Evolutionary conservation across 2,888 invertebrate genomes (phyloP), one percentile per base, ranked within the genome.

Genomic region (Hirtodrosophila histrioides): DNA sequence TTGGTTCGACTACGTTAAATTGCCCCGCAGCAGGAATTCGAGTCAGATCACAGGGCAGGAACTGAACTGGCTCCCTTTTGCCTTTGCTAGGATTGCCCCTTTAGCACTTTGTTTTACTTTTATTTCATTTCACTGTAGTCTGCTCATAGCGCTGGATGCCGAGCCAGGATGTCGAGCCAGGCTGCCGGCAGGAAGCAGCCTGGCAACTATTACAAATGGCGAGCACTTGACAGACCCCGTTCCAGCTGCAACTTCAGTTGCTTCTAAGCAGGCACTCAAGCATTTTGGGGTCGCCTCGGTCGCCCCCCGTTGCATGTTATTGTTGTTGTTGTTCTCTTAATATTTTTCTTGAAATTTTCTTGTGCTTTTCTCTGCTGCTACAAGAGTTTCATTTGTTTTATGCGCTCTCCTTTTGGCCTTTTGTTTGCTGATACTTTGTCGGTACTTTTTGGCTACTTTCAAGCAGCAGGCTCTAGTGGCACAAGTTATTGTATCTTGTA

Each of bases 401-500:
- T 86, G 74, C 83, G 78, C 80, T 87, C 75, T 76, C 62, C 75
- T 78, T 86, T 87, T 82, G 83, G 87, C 77, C 77, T 71, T 64
- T 74, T 88, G 88, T 88, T 88, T 88, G 88, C 86, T 75, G 78
- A 87, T 87, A 87, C 86, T 88, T 88, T 88, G 82, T 75, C 78
- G 82, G 87, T 80, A 88, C 88, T 83, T 88, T 86, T 84, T 64
- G 88, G 79, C 86, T 83, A 87, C 84, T 85, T 83, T 75, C 74
- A 67, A 87, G 87, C 68, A 66, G 53, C 74, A 79, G 71, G 66
- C 86, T 69, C 80, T 77, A 79, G 69, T 81, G 75, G 87, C 69
- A 64, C 87, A 78, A 84, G 84, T 83, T 86, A 87, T 79, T 86
- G 83, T 85, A 87, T 87, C 86, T 85, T 83, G 80, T 86, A 83